These are phyloP conservation scores for Pomatostomus ruficeps DNA, from an alignment of 2,113 vertebrate species.

Conservation along the genomic window DNA sequence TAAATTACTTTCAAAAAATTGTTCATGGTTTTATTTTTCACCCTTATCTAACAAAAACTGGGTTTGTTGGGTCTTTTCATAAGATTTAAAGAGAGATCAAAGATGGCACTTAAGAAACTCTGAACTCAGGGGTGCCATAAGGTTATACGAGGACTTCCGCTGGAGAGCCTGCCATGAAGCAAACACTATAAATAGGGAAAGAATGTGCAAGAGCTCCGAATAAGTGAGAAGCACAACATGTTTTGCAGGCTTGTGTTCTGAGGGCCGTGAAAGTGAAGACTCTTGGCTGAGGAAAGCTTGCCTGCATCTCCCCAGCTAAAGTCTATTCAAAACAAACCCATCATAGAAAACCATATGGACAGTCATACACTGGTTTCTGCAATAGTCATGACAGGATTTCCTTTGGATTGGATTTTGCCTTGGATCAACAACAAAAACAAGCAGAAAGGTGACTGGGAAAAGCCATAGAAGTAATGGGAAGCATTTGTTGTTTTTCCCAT, in stretches of 20 bases:
- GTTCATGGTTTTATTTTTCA: neutral
- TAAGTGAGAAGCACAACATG: neutral
- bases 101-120: neutral
- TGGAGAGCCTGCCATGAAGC: neutral
- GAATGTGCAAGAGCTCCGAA: constrained; percentile 3
- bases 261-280: neutral
- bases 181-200: constrained; percentile 41
- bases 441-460: neutral
- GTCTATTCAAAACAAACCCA: neutral
- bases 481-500: neutral
- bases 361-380: neutral
- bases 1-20: neutral
- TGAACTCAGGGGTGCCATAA: neutral
- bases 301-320: neutral
- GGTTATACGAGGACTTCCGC: constrained; percentile 8
- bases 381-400: neutral
- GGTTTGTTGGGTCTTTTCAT: neutral
- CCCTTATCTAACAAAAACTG: neutral
- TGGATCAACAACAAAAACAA: neutral
- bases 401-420: neutral
- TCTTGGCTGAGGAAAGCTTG: neutral
- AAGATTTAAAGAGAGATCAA: neutral
- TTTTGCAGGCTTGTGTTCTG: neutral
- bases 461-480: neutral
- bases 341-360: accelerated